Evolutionary conservation across 2,888 invertebrate genomes (phyloP), one percentile per base, ranked within the genome.

Genomic region (Neoaliturus tenellus): DNA sequence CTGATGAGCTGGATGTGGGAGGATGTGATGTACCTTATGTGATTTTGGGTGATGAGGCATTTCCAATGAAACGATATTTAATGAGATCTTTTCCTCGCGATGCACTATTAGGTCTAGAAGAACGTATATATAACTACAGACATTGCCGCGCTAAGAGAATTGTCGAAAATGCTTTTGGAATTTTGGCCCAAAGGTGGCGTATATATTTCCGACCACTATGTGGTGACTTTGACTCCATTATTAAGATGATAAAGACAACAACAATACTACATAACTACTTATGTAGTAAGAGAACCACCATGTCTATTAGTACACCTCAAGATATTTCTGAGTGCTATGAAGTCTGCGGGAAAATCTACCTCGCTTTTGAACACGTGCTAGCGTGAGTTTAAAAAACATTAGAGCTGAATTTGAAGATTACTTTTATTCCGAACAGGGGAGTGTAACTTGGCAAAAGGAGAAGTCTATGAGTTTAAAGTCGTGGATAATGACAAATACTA

Each of bases 101-200:
- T 20, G 12, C 12, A 4, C 23, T 51, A 48, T 44, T 78, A 51
- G 31, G 25, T 28, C 28, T 51, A 12, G 51, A 78, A 48, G 80
- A 62, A 44, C 75, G 83, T 62, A 62, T 80, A n/a, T 80, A 62
- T 62, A 83, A 83, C 78, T 80, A 83, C 83, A 51, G 83, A n/a
- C 31, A 44, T n/a, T 83, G 51, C n/a, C 44, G 83, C 14, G 17
- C 62, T 25, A 81, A 69, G 28, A 75, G 83, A 35, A 20, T 83
- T 10, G n/a, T n/a, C n/a, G 83, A 83, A 48, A 83, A 83, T 51
- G 84, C 84, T 17, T 84, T 84, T 41, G 84, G 84, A 3, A 48
- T 78, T 48, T 28, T 78, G 20, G 78, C 78, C 14, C 78, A 78
- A 48, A 48, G 78, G 31, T 78, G 78, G 78, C 78, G 78, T 48